Conservation (phyloP, 2,888 invertebrate species). For the Pilophorus perplexus region DNA sequence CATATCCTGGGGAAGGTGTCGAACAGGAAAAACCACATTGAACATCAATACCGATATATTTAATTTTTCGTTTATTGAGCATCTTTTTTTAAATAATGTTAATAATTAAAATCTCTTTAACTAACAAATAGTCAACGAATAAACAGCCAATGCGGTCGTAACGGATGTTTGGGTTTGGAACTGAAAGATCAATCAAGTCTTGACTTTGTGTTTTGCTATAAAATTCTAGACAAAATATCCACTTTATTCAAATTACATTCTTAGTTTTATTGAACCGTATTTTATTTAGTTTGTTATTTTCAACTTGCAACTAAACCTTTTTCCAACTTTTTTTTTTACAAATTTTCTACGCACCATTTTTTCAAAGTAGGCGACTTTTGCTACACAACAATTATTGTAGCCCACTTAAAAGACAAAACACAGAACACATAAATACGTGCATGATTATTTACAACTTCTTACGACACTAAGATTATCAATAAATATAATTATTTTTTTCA, state of each 20-base stretch:
- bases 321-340: neutral
- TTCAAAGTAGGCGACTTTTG: too few species aligned
- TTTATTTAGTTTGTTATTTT: conserved; percentile 5
- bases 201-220: conserved; percentile 28
- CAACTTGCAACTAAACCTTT: neutral
- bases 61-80: conserved; percentile 37
- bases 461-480: neutral
- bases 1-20: too few species aligned
- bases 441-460: conserved; percentile 8
- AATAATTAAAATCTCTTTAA: conserved; percentile 31
- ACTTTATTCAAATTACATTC: conserved; percentile 20
- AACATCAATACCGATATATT: conserved; percentile 37
- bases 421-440: conserved; percentile 21
- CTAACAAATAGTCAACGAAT: conserved; percentile 22
- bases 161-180: conserved; percentile 34
- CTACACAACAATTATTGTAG: too few species aligned
- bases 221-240: conserved; percentile 41
- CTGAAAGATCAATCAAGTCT: conserved; percentile 40
- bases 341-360: neutral
- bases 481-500: neutral
- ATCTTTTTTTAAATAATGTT: conserved; percentile 32
- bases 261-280: conserved; percentile 14
- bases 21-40: neutral
- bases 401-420: too few species aligned
- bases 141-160: conserved; percentile 30